Evolutionary conservation across 2,797 vertebrate genomes (phyloP), one percentile per base, ranked within the genome.

Genomic region (Urocyon cinereoargenteus): DNA sequence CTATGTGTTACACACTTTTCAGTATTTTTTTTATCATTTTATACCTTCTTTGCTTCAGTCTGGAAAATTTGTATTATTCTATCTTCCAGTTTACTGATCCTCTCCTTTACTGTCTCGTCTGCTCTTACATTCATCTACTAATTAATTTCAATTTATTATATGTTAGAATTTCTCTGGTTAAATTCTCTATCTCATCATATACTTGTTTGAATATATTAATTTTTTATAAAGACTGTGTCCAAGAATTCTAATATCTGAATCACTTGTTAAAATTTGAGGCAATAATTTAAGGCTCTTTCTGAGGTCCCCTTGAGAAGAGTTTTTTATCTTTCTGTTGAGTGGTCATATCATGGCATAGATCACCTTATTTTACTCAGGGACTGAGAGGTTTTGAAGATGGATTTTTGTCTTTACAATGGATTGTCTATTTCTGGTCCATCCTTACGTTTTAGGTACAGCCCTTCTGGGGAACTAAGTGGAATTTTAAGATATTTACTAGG

Each of bases 131-230:
- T 70, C 13, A 86, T 31, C 61, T 78, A 26, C 9, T 87, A 34
- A 57, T 83, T 84, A 53, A 73, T 49, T 61, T 91, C 49, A 89
- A 21, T 45, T 72, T 77, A 66, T 18, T n/a, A 24, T 89, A 55
- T 59, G 21, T 78, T 81, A 79, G 45, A 28, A 84, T 94, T 77
- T 90, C 61, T 89, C 34, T 88, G 49, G 12, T 82, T 91, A 86
- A 55, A 40, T 68, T 78, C 19, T 77, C 22, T 13, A 59, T 19
- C 34, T 86, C 55, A 68, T 49, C 36, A 21, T 77, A 36, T 94
- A 75, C 62, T 79, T 95, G 90, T 70, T 84, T 88, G 53, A 96
- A 22, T 19, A 70, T 57, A 77, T 40, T 31, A 14, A 45, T 70
- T 36, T 64, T 70, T 45, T 94, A 75, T 72, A 1, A 77, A 79